Conservation (phyloP, 1,140 invertebrate species). For the Adoxophyes honmai region DNA sequence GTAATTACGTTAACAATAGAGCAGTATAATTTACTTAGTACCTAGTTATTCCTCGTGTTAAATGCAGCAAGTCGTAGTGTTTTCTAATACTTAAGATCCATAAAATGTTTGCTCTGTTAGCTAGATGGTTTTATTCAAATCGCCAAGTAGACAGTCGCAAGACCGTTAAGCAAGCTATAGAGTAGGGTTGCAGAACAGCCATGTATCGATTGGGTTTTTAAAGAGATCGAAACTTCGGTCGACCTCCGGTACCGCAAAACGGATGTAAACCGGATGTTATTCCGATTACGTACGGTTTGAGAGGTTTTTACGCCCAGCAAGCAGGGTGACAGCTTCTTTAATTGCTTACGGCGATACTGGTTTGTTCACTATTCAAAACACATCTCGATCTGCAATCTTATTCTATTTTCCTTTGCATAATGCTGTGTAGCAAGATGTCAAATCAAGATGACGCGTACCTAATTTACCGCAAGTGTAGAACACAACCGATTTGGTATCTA, state of each 20-base stretch:
- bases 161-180: conserved; percentile 57
- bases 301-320: conserved; percentile 5
- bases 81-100: conserved; percentile 44
- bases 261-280: conserved; percentile 15
- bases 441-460: too few relatives aligned
- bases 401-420: conserved; percentile 4
- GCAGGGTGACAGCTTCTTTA: conserved; percentile 11
- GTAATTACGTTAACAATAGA: conserved; percentile 7
- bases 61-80: conserved; percentile 17
- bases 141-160: conserved; percentile 59
- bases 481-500: too few relatives aligned
- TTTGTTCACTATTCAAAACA: conserved; percentile 12
- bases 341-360: conserved; percentile 3
- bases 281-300: conserved; percentile 10
- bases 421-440: neutral
- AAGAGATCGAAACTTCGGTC: neutral
- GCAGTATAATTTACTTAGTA: conserved; percentile 7
- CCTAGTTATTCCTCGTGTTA: neutral
- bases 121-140: conserved; percentile 57
- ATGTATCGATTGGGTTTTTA: neutral
- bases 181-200: neutral
- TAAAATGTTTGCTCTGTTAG: conserved; percentile 50
- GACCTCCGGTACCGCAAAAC: conserved; percentile 1
- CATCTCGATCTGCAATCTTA: conserved; percentile 2
- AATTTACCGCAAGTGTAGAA: too few relatives aligned